Base-by-base conservation (phyloP, 1,140 invertebrate species). In the Heliconius nattereri region DNA sequence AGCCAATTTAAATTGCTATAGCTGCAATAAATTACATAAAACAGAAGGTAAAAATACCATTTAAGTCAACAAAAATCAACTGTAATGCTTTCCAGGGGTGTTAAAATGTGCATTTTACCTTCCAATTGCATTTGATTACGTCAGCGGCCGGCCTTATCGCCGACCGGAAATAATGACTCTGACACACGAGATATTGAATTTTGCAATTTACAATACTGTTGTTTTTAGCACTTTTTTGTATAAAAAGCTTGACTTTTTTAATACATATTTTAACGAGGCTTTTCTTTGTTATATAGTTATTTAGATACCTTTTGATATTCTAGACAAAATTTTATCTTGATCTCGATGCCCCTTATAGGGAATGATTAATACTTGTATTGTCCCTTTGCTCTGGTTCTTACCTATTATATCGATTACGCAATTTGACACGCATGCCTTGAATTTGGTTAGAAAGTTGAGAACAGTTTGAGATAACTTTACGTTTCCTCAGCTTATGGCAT, bases 41-140 rank as follows among this genome's bases (percentile, higher is more conserved):
- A n/a, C 20, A 72, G 45, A 74, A 40, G 35, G 45, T 45, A 54
- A 73, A 66, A 73, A 76, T 45, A 40, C 19, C 35, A 37, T 76
- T 76, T 73, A 75, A 78, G 70, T 71, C 45, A 54, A 75, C 75
- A 49, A 45, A 76, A 80, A 76, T 45, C 29, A 76, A 76, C 75
- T 73, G 45, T 71, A 76, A 78, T 66, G 72, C 9, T 32, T 81
- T 81, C 77, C 76, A 76, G 37, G 32, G 79, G 79, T 73, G 52
- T 74, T 77, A 74, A 78, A 81, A 77, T 81, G 79, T 78, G 76
- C 76, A 76, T 76, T 81, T 78, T 73, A 57, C 79, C 71, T 71
- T 81, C 75, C 71, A 78, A 81, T 81, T 81, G 79, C 76, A 81
- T 81, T 77, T 81, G 79, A 81, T 81, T 78, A 78, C 79, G 75